Evolutionary conservation across 92 coral and sea anemone species (phyloP).

Genomic region (Galaxea fascicularis): DNA sequence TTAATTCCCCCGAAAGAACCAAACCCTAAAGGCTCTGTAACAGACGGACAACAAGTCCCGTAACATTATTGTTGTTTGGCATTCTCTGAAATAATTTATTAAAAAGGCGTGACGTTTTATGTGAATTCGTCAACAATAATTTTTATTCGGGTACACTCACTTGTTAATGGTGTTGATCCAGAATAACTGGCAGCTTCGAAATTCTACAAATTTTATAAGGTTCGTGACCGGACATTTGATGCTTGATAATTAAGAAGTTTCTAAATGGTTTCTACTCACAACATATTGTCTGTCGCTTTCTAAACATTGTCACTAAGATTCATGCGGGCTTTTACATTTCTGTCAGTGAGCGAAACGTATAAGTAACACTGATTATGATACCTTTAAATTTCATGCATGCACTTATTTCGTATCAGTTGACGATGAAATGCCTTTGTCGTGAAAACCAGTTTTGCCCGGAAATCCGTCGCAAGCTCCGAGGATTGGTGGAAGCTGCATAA

Average conservation of each 20-base stretch:
- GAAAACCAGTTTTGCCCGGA: too few relatives aligned
- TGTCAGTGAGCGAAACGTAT: background rate
- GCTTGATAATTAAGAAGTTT: conserved; percentile 1
- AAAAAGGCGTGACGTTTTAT: background rate
- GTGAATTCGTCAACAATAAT: background rate
- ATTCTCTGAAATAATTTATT: background rate
- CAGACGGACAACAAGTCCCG: too few relatives aligned
- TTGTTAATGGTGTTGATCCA: too few relatives aligned
- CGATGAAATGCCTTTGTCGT: too few relatives aligned
- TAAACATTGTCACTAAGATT: background rate
- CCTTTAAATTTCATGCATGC: background rate
- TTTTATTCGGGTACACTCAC: background rate
- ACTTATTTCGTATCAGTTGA: too few relatives aligned
- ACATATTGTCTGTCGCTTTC: background rate
- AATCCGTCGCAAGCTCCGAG: too few relatives aligned
- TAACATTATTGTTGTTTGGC: background rate
- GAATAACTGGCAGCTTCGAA: too few relatives aligned
- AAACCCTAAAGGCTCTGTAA: too few relatives aligned
- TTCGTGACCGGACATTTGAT: background rate
- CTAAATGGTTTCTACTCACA: background rate
- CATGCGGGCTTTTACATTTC: background rate
- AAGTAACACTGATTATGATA: background rate
- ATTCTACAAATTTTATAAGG: background rate
- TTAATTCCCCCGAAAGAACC: too few relatives aligned
- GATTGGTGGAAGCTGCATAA: too few relatives aligned